Conservation (phyloP, 2,888 invertebrate genomes). For the Sympetrum striolatum region DNA sequence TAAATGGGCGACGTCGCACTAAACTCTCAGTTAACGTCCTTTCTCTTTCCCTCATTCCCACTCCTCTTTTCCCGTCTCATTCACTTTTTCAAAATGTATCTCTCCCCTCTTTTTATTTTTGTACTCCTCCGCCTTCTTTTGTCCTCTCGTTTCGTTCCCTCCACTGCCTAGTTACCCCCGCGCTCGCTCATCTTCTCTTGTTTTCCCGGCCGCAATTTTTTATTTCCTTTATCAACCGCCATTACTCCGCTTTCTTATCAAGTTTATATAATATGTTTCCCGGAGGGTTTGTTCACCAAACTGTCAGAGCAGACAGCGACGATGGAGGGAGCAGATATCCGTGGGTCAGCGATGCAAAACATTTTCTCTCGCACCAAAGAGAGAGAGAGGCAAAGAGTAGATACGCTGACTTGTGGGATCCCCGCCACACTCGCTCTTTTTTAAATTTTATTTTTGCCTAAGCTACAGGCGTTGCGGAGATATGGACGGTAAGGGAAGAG, state of each 20-base stretch:
- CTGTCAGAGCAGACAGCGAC: slow-evolving; percentile 35
- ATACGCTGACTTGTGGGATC: slow-evolving; percentile 20
- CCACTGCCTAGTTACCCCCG: background rate
- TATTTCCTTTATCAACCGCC: slow-evolving; percentile 37
- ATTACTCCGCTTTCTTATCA: slow-evolving; percentile 43
- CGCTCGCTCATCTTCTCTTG: slow-evolving; percentile 41
- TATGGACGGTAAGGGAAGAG: background rate
- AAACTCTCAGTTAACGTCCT: background rate
- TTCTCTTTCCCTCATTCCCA: background rate
- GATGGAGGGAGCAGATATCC: slow-evolving; percentile 37
- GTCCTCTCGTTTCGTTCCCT: background rate
- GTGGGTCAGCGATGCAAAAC: slow-evolving; percentile 41
- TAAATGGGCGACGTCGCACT: slow-evolving; percentile 4
- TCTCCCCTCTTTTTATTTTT: slow-evolving; percentile 32
- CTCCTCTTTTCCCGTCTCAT: background rate
- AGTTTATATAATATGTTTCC: slow-evolving; percentile 42
- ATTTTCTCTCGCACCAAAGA: slow-evolving; percentile 6
- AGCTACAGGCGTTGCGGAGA: background rate
- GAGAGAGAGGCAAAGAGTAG: background rate
- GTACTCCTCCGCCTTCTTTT: slow-evolving; percentile 1
- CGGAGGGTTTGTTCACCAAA: slow-evolving; percentile 38
- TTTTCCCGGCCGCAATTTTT: slow-evolving; percentile 32
- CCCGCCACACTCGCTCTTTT: background rate
- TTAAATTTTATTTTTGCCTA: background rate
- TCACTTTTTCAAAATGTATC: slow-evolving; percentile 29